A percentile compares a stretch with the other conserved stretches of the same genome.
Evolutionary conservation across 2,888 invertebrate genomes (phyloP).

Genomic region (Stegophylla sp.): DNA sequence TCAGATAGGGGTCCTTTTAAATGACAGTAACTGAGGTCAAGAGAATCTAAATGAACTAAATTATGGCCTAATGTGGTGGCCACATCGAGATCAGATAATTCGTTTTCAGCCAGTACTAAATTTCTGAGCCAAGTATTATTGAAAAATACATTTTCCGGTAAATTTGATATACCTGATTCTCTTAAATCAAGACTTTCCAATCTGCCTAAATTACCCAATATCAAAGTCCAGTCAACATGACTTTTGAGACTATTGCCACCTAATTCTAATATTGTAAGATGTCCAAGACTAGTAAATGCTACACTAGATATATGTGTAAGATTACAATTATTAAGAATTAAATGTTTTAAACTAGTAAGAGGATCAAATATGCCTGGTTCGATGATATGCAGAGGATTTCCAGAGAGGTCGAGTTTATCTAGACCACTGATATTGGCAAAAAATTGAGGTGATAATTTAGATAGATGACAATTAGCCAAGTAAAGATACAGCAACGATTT

Average conservation of each 20-base stretch:
- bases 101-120: constrained; percentile 73
- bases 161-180: constrained; percentile 70
- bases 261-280: constrained; percentile 73
- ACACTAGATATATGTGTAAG: constrained; percentile 69
- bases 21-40: constrained; percentile 75
- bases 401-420: constrained; percentile 74
- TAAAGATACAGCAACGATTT: constrained; percentile 74
- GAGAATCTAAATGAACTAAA: constrained; percentile 71
- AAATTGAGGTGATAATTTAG: constrained; percentile 70
- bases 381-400: constrained; percentile 71
- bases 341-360: constrained; percentile 72
- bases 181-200: constrained; percentile 73
- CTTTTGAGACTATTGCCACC: constrained; percentile 69
- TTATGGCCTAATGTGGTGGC: constrained; percentile 72
- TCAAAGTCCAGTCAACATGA: constrained; percentile 70
- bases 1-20: constrained; percentile 74
- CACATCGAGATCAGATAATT: constrained; percentile 73
- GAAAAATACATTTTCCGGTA: constrained; percentile 74
- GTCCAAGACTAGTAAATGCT: constrained; percentile 70
- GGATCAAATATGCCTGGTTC: constrained; percentile 71
- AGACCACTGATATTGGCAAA: constrained; percentile 74
- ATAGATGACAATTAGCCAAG: constrained; percentile 72
- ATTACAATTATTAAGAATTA: constrained; percentile 73
- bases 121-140: constrained; percentile 73
- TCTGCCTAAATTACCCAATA: constrained; percentile 70